phyloP scores from a whole-genome alignment of 2,888 invertebrate genomes.

The Idaea straminata region DNA sequence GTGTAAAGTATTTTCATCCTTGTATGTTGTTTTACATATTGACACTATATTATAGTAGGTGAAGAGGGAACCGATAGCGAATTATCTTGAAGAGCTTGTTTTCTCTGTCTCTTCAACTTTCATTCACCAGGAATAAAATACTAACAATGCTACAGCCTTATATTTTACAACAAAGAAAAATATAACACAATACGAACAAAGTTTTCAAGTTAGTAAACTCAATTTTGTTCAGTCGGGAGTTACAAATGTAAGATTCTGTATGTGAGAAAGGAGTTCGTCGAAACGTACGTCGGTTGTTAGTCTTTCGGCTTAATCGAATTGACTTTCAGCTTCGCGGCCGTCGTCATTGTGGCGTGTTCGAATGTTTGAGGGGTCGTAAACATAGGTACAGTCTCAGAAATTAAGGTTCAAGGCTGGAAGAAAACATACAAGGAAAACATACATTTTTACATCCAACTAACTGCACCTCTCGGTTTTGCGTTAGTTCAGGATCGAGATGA shows the following conservation, averaged over 20 bases:
- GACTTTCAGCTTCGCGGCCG: background rate
- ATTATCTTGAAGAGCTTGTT: background rate
- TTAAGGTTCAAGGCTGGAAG: no score
- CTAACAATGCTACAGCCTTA: background rate
- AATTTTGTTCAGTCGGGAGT: constrained; percentile 4
- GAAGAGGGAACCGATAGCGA: no score
- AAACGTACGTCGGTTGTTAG: constrained; percentile 1
- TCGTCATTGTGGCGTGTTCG: background rate
- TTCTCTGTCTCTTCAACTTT: background rate
- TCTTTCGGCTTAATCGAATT: constrained; percentile 3
- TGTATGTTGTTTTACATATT: no score
- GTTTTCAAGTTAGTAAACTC: background rate
- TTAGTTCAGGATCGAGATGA: no score
- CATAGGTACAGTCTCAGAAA: no score
- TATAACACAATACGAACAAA: background rate
- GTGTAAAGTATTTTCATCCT: no score
- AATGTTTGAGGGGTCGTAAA: background rate
- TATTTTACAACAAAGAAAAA: background rate
- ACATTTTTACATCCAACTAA: no score
- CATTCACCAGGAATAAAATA: background rate
- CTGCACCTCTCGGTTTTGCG: no score
- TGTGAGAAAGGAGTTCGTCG: background rate
- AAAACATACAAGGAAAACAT: no score
- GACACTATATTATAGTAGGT: no score
- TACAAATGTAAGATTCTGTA: background rate